A percentile compares a stretch with the other conserved stretches of the same genome.
Conservation (phyloP, 2,888 invertebrate species). For the Suillia variegata region DNA sequence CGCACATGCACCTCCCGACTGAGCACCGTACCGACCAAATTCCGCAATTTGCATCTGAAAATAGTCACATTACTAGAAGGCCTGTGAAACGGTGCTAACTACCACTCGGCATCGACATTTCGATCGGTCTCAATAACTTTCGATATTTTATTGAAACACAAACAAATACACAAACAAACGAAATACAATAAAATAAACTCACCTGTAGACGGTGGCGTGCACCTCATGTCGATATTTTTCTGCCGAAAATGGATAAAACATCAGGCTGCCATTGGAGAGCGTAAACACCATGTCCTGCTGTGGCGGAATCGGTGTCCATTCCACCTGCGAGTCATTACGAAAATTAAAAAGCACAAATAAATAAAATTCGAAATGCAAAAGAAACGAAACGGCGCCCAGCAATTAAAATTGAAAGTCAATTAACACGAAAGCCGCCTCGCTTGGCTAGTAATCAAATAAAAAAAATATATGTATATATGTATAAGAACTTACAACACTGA, state of each 20-base stretch:
- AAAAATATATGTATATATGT: too few relatives aligned
- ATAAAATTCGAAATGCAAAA: too few relatives aligned
- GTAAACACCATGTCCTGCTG: conserved; percentile 76
- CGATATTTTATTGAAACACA: too few relatives aligned
- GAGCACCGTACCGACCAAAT: conserved; percentile 76
- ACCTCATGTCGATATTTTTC: conserved; percentile 82
- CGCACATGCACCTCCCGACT: conserved; percentile 86
- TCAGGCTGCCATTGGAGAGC: conserved; percentile 82
- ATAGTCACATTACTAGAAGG: conserved; percentile 7
- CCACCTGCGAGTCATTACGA: conserved; percentile 66
- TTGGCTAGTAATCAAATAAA: conserved; percentile 14
- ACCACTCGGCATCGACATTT: too few relatives aligned
- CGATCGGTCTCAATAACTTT: too few relatives aligned
- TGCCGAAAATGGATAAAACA: conserved; percentile 82
- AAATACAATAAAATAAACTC: background rate
- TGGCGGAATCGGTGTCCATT: conserved; percentile 75
- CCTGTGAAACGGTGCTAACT: background rate
- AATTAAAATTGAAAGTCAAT: conserved; percentile 36
- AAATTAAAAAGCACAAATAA: background rate
- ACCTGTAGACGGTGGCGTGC: conserved; percentile 83
- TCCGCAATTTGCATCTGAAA: conserved; percentile 67
- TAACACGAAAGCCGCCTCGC: conserved; percentile 33
- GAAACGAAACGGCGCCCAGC: too few relatives aligned
- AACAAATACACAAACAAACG: background rate
- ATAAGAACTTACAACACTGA: too few relatives aligned